Conservation (phyloP, 2,888 invertebrate genomes). For the Punctoribates punctum region DNA sequence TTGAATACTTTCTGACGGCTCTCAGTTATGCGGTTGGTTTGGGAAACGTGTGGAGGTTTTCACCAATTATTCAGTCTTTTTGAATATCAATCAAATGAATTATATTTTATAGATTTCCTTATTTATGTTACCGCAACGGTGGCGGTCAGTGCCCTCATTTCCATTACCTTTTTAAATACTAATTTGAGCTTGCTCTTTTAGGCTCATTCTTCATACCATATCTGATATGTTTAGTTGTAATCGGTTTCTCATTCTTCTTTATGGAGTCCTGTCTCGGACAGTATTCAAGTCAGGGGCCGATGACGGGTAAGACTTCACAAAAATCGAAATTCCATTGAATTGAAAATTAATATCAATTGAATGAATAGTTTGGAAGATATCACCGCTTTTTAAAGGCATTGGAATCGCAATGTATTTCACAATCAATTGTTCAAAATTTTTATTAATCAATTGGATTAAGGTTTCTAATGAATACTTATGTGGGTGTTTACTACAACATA, state of each 20-base stretch:
- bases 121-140: slow-evolving; percentile 40
- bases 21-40: slow-evolving; percentile 39
- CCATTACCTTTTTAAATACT: not conserved
- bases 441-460: not conserved
- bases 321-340: not conserved
- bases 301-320: slow-evolving; percentile 4
- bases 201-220: slow-evolving; percentile 40
- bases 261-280: slow-evolving; percentile 38
- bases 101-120: slow-evolving; percentile 32
- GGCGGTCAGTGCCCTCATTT: slow-evolving; percentile 25
- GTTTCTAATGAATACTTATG: slow-evolving; percentile 27
- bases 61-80: not conserved
- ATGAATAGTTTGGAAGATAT: slow-evolving; percentile 37
- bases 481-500: slow-evolving; percentile 41
- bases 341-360: not conserved
- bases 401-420: slow-evolving; percentile 31
- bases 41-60: slow-evolving; percentile 38
- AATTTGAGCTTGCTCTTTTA: not conserved
- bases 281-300: slow-evolving; percentile 39
- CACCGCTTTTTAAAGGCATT: slow-evolving; percentile 40
- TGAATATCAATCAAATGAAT: not conserved
- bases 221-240: slow-evolving; percentile 15
- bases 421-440: not conserved
- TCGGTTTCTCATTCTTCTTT: slow-evolving; percentile 40
- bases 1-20: slow-evolving; percentile 38